These are phyloP conservation scores for Bostrychus sinensis DNA, from an alignment of 2,113 vertebrate genomes.

Conservation along the genomic window DNA sequence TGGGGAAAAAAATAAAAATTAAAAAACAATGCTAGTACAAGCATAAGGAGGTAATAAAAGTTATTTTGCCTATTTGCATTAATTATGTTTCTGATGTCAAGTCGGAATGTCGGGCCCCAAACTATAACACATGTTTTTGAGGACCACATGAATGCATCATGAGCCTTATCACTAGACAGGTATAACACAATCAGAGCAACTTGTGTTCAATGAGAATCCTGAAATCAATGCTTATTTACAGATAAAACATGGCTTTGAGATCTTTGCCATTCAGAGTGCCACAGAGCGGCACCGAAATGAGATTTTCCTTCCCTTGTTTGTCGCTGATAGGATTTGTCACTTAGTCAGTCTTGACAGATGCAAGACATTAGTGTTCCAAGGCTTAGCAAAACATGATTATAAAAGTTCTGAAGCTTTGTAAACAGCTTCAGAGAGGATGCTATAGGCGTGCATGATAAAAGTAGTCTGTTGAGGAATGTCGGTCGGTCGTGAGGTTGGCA, in stretches of 20 bases:
- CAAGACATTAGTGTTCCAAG: slow-evolving; percentile 24
- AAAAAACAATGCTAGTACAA: too few species aligned
- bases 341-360: slow-evolving; percentile 22
- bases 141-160: neutral
- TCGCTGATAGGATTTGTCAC: slow-evolving; percentile 43
- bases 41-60: neutral
- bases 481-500: slow-evolving; percentile 53
- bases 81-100: neutral
- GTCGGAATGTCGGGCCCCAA: neutral
- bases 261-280: slow-evolving; percentile 12
- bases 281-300: slow-evolving; percentile 19
- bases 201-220: slow-evolving; percentile 21
- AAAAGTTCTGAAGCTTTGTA: slow-evolving; percentile 5
- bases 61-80: neutral
- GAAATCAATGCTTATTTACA: slow-evolving; percentile 45
- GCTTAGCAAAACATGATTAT: slow-evolving; percentile 11
- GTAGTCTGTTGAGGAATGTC: slow-evolving; percentile 38
- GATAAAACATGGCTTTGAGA: slow-evolving; percentile 28
- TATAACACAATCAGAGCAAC: slow-evolving; percentile 35
- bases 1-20: too few species aligned
- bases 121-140: neutral
- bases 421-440: slow-evolving; percentile 14
- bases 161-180: neutral
- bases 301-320: slow-evolving; percentile 27
- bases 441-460: slow-evolving; percentile 25